Percentiles rank a stretch among this genome's conserved stretches.
Conservation (phyloP, 2,113 vertebrate genomes). For the Microtus ochrogaster region DNA sequence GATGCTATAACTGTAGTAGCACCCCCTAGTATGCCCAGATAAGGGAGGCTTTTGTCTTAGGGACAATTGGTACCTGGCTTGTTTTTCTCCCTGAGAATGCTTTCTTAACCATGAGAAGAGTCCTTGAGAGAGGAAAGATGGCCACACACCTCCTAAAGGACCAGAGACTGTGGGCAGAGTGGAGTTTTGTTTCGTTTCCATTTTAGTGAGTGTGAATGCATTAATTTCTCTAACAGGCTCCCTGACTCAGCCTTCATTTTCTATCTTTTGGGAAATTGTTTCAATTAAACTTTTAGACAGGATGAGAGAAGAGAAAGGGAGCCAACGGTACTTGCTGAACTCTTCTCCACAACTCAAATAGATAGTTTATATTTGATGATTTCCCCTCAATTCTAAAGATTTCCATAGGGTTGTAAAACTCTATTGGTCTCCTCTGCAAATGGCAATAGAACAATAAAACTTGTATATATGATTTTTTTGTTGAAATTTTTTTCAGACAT, state of each 20-base stretch:
- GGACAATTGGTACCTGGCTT: neutral
- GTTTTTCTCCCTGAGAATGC: neutral
- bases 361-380: neutral
- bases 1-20: too few species aligned
- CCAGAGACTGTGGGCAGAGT: neutral
- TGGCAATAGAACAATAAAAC: neutral
- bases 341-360: neutral
- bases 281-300: neutral
- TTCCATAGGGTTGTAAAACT: neutral
- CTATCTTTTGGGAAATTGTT: neutral
- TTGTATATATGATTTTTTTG: neutral
- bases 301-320: neutral
- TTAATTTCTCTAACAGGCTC: neutral
- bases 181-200: neutral
- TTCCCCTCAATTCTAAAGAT: neutral
- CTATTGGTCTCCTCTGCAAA: neutral
- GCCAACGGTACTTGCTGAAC: neutral
- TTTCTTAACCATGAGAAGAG: neutral
- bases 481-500: neutral
- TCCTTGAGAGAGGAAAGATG: neutral
- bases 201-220: neutral
- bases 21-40: neutral
- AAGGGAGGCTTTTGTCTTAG: neutral
- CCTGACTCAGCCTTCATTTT: neutral
- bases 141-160: neutral